Evolutionary conservation across 2,888 invertebrate species (phyloP).

Genomic region (Coremacera marginata): DNA sequence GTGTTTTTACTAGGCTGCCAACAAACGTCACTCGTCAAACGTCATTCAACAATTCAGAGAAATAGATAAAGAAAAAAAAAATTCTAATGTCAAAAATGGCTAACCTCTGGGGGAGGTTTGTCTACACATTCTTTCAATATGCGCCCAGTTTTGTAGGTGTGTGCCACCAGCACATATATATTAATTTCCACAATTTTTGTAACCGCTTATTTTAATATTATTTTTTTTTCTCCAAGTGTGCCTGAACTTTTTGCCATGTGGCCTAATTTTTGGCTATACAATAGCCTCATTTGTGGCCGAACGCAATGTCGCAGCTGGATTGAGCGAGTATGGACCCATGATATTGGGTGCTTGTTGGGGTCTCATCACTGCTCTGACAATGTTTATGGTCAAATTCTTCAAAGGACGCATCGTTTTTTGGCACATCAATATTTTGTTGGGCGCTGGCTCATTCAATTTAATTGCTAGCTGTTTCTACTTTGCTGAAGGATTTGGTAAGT

Average conservation of each 20-base stretch:
- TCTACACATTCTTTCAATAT: slow-evolving; percentile 57
- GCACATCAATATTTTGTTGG: slow-evolving; percentile 58
- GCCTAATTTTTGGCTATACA: slow-evolving; percentile 63
- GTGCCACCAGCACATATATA: background rate
- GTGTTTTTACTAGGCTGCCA: background rate
- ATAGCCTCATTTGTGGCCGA: slow-evolving; percentile 61
- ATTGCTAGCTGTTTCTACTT: slow-evolving; percentile 65
- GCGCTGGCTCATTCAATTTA: slow-evolving; percentile 56
- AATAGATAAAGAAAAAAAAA: background rate
- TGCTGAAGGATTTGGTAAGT: slow-evolving; percentile 61
- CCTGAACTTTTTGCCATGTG: slow-evolving; percentile 61
- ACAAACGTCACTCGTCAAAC: no score
- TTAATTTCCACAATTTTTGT: background rate
- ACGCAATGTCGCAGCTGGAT: slow-evolving; percentile 48
- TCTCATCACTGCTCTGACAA: slow-evolving; percentile 51
- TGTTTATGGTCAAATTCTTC: slow-evolving; percentile 57
- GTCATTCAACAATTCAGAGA: background rate
- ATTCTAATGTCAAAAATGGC: slow-evolving; percentile 48
- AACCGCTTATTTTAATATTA: slow-evolving; percentile 9
- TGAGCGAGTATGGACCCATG: slow-evolving; percentile 61
- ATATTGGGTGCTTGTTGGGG: slow-evolving; percentile 59
- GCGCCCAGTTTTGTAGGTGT: slow-evolving; percentile 60
- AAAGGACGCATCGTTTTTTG: slow-evolving; percentile 61
- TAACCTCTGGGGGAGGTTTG: slow-evolving; percentile 56
- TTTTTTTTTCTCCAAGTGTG: slow-evolving; percentile 53